A percentile compares a stretch with the other conserved stretches of the same genome.
These are phyloP conservation scores for Scaptomyza caliginosa DNA, from an alignment of 2,888 invertebrate species.

Conservation along the genomic window DNA sequence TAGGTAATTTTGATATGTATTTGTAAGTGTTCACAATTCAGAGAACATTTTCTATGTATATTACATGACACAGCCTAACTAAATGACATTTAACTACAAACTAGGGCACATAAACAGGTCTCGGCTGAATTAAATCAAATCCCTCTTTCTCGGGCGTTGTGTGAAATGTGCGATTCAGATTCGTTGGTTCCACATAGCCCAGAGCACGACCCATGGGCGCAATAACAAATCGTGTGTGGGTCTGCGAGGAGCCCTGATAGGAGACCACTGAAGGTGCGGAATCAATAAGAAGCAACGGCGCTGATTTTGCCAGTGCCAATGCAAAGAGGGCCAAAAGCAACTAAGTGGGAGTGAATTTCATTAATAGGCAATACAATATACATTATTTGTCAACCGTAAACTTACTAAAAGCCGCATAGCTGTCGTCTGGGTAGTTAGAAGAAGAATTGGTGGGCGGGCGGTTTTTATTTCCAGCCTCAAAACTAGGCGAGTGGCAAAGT, in stretches of 20 bases:
- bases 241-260: constrained; percentile 80
- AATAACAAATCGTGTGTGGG: constrained; percentile 79
- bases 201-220: constrained; percentile 80
- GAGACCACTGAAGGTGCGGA: constrained; percentile 79
- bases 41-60: neutral
- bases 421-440: neutral
- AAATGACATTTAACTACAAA: constrained; percentile 2
- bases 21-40: neutral
- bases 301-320: constrained; percentile 32
- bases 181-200: constrained; percentile 79
- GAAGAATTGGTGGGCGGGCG: constrained; percentile 15
- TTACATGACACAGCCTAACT: constrained; percentile 40
- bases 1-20: constrained; percentile 15
- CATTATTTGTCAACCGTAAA: neutral
- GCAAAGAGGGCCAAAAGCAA: constrained; percentile 26
- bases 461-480: constrained; percentile 30
- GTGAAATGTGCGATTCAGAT: constrained; percentile 77
- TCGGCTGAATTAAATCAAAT: constrained; percentile 64
- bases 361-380: neutral
- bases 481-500: constrained; percentile 70
- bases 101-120: constrained; percentile 73
- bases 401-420: constrained; percentile 66
- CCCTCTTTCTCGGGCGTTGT: constrained; percentile 55
- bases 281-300: constrained; percentile 70
- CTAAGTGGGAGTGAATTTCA: neutral